Evolutionary conservation across 1,140 invertebrate genomes (phyloP), one percentile per base, ranked within the genome.

Genomic region (Drosophila busckii): DNA sequence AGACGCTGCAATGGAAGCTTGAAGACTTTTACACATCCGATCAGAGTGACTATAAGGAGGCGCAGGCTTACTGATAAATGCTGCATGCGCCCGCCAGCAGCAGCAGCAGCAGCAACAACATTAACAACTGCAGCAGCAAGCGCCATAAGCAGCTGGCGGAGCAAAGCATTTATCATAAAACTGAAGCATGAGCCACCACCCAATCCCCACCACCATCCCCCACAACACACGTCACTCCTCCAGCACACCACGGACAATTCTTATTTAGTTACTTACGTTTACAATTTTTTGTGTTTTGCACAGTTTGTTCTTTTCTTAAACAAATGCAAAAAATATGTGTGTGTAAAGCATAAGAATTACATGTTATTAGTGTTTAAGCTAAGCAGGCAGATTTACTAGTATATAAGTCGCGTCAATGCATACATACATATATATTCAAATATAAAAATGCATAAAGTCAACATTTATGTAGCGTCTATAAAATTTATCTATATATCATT

Each of bases 21-120:
- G 98, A 99, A 89, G 98, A 99, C 89, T 99, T 99, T 91, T 99
- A 99, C 89, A 98, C 97, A 55, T 93, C 97, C 91, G 97, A 99
- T 88, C 96, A 96, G 67, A 97, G 96, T 41, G 98, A 99, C 89
- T 99, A 99, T 89, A 99, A 99, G 89, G 98, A 99, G 91, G 98
- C 98, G 26, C 94, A 95, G 68, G 94, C 93, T 78, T 96, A 95
- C 92, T 96, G 93, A 95, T 86, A 87, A 87, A 87, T 85, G 83
- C 85, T 87, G 78, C 40, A 78, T 63, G 50, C 65, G 66, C 54
- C 59, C 70, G 60, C 70, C 50, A 44, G 42, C 49, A 65, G 64
- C 19, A 34, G 38, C 35, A 65, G 53, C 58, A 61, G 20, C 28
- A 64, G 71, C 46, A 56, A 49, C 34, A 70, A 50, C 19, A 53